phyloP scores from a whole-genome alignment of 2,797 vertebrate species.

The Eulemur mongoz region DNA sequence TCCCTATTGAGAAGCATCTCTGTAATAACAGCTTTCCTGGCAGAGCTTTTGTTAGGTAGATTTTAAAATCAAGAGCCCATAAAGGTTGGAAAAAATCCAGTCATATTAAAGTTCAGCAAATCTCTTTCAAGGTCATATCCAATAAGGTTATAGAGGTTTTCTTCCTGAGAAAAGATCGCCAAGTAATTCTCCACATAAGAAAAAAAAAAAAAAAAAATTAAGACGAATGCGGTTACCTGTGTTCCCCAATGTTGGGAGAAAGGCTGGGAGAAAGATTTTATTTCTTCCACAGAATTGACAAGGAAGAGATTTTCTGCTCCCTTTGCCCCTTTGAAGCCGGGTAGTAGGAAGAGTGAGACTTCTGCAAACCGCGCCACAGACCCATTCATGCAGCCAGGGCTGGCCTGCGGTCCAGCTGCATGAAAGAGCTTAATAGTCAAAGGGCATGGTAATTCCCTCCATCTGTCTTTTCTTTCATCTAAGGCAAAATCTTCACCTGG shows the following conservation, averaged over 20 bases:
- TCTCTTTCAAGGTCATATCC: slow-evolving; percentile 86
- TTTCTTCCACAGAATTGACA: slow-evolving; percentile 43
- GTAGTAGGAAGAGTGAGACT: slow-evolving; percentile 81
- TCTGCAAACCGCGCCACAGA: slow-evolving; percentile 73
- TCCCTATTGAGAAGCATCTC: slow-evolving; percentile 85
- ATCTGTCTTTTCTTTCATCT: slow-evolving; percentile 87
- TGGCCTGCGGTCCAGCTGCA: slow-evolving; percentile 86
- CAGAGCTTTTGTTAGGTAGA: slow-evolving; percentile 87
- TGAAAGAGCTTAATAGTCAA: slow-evolving; percentile 87
- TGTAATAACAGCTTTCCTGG: slow-evolving; percentile 87
- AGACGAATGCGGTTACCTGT: slow-evolving; percentile 48
- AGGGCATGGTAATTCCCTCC: slow-evolving; percentile 88
- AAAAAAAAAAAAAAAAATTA: not conserved
- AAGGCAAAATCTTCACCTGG: slow-evolving; percentile 88
- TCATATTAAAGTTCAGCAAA: slow-evolving; percentile 85
- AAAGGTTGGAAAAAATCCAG: slow-evolving; percentile 83
- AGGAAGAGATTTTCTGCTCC: slow-evolving; percentile 76
- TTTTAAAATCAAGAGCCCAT: slow-evolving; percentile 87
- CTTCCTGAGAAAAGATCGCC: slow-evolving; percentile 68
- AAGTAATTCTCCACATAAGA: slow-evolving; percentile 66
- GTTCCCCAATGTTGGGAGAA: slow-evolving; percentile 62
- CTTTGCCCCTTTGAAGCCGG: slow-evolving; percentile 79
- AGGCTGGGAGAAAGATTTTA: slow-evolving; percentile 49
- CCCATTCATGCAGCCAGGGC: slow-evolving; percentile 80
- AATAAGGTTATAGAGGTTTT: slow-evolving; percentile 81